These are phyloP conservation scores for Xyliphius kryptos DNA, from an alignment of 2,113 vertebrate species.

Conservation along the genomic window DNA sequence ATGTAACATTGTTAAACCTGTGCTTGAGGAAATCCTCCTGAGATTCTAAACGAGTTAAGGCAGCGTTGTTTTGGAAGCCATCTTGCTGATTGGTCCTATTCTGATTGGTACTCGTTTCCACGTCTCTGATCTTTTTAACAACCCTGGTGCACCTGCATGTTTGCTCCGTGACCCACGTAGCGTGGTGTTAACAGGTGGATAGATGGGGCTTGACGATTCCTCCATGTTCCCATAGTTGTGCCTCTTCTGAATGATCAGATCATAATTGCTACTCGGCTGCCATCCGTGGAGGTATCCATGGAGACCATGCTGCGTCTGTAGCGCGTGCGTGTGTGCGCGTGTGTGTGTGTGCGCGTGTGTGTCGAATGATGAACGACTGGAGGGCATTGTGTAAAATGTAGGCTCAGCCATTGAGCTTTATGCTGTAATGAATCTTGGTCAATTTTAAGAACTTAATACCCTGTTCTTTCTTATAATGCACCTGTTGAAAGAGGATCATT, in stretches of 20 bases:
- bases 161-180: neutral
- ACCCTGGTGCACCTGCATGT: neutral
- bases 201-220: neutral
- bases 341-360: no score
- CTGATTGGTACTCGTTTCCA: neutral
- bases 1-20: no score
- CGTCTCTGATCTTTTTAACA: neutral
- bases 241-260: neutral
- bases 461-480: neutral
- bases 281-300: conserved; percentile 14
- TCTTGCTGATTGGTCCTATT: no score
- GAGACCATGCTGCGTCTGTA: neutral
- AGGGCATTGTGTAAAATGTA: neutral
- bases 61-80: no score
- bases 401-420: conserved; percentile 2
- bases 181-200: neutral
- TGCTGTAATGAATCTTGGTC: conserved; percentile 1
- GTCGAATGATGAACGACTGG: conserved; percentile 15
- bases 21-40: neutral
- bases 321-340: no score
- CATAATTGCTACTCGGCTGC: neutral
- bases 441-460: neutral
- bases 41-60: neutral
- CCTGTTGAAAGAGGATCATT: conserved; percentile 16
- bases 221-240: neutral